Conservation (phyloP, 2,797 vertebrate species). For the Lagorchestes hirsutus region DNA sequence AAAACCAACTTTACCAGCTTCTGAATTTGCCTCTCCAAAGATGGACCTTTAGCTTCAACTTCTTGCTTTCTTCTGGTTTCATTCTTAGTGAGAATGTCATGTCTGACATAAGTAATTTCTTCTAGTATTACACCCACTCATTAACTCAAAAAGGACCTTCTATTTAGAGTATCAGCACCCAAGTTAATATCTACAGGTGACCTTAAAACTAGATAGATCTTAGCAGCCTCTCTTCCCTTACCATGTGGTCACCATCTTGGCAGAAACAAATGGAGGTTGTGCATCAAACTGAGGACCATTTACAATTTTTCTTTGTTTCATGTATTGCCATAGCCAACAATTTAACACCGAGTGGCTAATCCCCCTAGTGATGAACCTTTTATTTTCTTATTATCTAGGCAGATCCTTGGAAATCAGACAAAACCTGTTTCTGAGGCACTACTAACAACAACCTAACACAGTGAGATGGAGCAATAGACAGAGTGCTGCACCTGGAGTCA, state of each 20-base stretch:
- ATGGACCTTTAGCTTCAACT: not conserved
- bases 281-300: not conserved
- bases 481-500: not conserved
- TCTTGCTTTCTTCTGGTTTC: not conserved
- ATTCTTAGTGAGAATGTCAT: not conserved
- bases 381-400: not conserved
- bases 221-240: not conserved
- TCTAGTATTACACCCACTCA: not conserved
- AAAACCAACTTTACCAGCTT: not conserved
- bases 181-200: not conserved
- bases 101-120: not conserved
- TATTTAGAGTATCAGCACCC: not conserved
- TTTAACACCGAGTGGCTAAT: not conserved
- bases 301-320: not conserved
- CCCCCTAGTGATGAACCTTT: not conserved
- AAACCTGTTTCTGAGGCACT: not conserved
- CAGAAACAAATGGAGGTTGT: not conserved
- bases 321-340: not conserved
- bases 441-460: not conserved
- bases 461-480: not conserved
- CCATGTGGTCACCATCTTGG: not conserved
- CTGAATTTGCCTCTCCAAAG: not conserved
- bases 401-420: not conserved
- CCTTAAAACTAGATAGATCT: not conserved
- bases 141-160: not conserved